phyloP scores from a whole-genome alignment of 2,888 invertebrate genomes.

The Rugalucina vietnamica region DNA sequence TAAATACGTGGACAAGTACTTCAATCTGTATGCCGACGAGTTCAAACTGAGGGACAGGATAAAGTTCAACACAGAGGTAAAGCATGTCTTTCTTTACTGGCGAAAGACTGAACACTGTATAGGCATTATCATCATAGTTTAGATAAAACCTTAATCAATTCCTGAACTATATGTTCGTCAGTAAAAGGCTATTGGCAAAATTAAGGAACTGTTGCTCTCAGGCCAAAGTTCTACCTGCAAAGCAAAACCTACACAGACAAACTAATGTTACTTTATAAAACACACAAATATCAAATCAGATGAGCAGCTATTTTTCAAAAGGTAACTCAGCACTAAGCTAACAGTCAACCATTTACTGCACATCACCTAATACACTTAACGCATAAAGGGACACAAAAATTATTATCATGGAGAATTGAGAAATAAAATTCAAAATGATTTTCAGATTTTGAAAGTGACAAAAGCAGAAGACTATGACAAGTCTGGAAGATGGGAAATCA shows the following conservation, averaged over 20 bases:
- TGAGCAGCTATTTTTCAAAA: no score
- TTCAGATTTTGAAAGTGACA: slow-evolving; percentile 14
- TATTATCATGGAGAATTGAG: not conserved
- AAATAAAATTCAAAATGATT: not conserved
- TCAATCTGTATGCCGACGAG: slow-evolving; percentile 80
- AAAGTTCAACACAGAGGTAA: slow-evolving; percentile 76
- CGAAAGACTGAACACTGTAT: not conserved
- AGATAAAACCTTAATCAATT: not conserved
- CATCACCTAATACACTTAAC: not conserved
- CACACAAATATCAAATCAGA: no score
- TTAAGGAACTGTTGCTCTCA: not conserved
- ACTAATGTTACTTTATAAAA: no score
- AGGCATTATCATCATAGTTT: not conserved
- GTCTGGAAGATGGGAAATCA: slow-evolving; percentile 77
- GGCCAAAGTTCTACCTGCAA: not conserved
- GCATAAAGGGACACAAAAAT: not conserved
- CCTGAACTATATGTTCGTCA: not conserved
- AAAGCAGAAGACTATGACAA: slow-evolving; percentile 18
- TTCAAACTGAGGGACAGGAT: slow-evolving; percentile 79
- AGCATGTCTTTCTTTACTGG: not conserved
- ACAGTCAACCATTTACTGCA: not conserved
- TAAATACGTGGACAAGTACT: slow-evolving; percentile 78
- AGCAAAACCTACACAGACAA: not conserved
- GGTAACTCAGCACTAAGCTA: no score
- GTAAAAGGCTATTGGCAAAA: not conserved